Base-by-base conservation (phyloP, 2,113 vertebrate genomes). In the Charadrius vociferus region DNA sequence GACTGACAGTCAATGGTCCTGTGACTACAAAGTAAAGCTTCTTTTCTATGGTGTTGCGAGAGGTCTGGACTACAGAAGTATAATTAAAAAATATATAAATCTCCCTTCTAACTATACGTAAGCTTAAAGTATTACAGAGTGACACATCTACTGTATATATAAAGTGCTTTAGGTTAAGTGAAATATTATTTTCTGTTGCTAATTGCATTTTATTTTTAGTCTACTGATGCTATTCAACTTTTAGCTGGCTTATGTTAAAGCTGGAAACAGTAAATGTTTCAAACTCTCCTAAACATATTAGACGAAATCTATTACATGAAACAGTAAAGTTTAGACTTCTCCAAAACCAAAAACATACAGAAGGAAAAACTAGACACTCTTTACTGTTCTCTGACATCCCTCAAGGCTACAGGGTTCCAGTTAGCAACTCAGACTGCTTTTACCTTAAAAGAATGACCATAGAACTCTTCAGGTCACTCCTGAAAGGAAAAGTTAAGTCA, bases 101-200 rank as follows among this genome's bases (percentile, higher is more conserved):
- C 21, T 50, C 3, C 7, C 15, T 50, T 72, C 9, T 41, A 59
- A 84, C 11, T 53, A 32, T 4, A 61, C 0, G 1, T 7, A 21
- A 71, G 49, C 29, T 41, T 71, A 30, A 9, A 45, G 47, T 63
- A 56, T n/a, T 84, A 36, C 7, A 81, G 6, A 4, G 10, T 27
- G 63, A 89, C 13, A 67, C 3, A 65, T 6, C 7, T 59, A 45
- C 7, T 53, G 5, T 11, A 59, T 6, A 58, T 0, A 53, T 8
- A 70, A 86, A 66, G 4, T 67, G 26, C 7, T 67, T 53, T 26
- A 81, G 10, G 7, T 26, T 34, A 81, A 71, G 6, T 5, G 7
- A 61, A 75, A 43, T 39, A n/a, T 0, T 88, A 21, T 23, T 49
- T 81, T 24, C 11, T 84, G 39, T 27, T 88, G 18, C 12, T 45